Percentiles rank a stretch among this genome's conserved stretches.
phyloP scores from a whole-genome alignment of 2,797 vertebrate species.

The Lepidocolaptes lacrymiger region DNA sequence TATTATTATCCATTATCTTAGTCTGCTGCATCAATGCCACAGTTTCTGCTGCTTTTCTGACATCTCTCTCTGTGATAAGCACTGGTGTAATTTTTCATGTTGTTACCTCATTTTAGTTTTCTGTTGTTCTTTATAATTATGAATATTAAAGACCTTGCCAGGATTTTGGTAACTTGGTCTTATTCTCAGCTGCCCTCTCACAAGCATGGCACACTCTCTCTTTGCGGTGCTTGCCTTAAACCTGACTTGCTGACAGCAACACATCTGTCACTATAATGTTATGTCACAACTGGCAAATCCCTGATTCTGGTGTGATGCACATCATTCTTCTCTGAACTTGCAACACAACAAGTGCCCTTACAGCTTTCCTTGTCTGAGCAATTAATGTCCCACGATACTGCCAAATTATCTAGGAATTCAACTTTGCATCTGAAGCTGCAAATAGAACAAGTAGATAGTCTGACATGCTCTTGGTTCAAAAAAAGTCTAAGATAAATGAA shows the following conservation, averaged over 20 bases:
- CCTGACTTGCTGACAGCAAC: not conserved
- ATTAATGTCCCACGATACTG: not conserved
- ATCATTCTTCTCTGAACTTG: not conserved
- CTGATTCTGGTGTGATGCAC: not conserved
- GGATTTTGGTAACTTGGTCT: not conserved
- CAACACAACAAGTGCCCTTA: not conserved
- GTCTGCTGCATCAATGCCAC: constrained; percentile 5
- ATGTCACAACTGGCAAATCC: not conserved
- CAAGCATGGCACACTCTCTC: not conserved
- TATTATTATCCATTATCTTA: not conserved
- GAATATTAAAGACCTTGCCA: not conserved
- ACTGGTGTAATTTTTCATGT: constrained; percentile 4
- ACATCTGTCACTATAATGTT: not conserved
- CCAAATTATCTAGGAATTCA: not conserved
- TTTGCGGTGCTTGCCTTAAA: not conserved
- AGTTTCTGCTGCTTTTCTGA: not conserved
- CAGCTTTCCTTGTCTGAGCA: not conserved
- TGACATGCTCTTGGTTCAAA: not conserved
- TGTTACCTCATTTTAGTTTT: not conserved
- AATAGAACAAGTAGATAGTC: not conserved
- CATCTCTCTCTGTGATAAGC: not conserved
- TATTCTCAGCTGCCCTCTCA: not conserved
- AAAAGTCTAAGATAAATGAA: not conserved
- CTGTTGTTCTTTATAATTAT: not conserved
- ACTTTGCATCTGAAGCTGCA: not conserved